Evolutionary conservation across 2,797 vertebrate genomes (phyloP).

Genomic region (Mionectes olivaceus): DNA sequence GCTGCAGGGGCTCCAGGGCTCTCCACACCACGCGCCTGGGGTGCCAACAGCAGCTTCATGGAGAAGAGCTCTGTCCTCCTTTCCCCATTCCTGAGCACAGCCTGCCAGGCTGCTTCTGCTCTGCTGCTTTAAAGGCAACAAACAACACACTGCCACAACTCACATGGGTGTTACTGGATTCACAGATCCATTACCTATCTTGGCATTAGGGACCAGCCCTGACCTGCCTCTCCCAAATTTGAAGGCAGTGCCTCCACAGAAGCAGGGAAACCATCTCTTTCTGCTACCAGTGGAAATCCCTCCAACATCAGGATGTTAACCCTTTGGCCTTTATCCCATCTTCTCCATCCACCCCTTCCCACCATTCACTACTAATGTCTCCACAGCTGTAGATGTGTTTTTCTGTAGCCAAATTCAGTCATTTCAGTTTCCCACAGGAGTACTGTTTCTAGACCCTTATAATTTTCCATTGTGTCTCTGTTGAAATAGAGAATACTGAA

Average conservation of each 20-base stretch:
- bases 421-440: constrained; percentile 25
- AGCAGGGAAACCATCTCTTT: neutral
- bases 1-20: neutral
- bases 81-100: neutral
- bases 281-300: neutral
- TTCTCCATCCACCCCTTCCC: neutral
- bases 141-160: fast-evolving
- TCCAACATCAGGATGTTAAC: neutral
- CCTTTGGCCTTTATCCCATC: neutral
- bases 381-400: constrained; percentile 6
- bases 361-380: neutral
- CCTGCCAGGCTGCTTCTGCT: neutral
- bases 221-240: neutral
- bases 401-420: neutral
- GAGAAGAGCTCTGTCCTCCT: neutral
- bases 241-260: neutral
- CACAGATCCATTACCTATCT: neutral
- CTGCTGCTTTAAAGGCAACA: neutral
- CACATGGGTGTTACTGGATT: fast-evolving
- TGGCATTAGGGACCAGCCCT: neutral
- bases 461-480: constrained; percentile 49
- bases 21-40: fast-evolving
- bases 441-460: constrained; percentile 11
- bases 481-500: constrained; percentile 47
- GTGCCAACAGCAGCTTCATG: fast-evolving